Conservation (phyloP, 2,113 vertebrate species). For the Hippocampus comes region DNA sequence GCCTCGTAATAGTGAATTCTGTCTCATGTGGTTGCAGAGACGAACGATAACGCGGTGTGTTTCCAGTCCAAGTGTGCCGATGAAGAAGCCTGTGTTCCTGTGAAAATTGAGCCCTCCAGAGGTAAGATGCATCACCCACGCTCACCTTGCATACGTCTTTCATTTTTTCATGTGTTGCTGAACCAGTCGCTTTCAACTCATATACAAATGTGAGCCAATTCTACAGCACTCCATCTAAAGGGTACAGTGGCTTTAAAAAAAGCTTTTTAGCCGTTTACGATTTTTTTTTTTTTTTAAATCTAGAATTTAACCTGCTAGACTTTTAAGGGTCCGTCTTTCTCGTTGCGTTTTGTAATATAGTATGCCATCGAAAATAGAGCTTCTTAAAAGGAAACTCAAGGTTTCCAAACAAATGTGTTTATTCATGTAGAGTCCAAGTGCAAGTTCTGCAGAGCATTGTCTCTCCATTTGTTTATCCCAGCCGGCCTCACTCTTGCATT, state of each 20-base stretch:
- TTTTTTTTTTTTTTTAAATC: too few relatives aligned
- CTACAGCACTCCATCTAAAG: neutral
- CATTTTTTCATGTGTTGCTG: too few relatives aligned
- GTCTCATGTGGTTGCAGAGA: conserved; percentile 58
- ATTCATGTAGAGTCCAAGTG: neutral
- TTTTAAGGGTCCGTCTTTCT: too few relatives aligned
- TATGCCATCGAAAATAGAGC: neutral
- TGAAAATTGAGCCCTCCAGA: conserved; percentile 70
- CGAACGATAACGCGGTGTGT: conserved; percentile 55
- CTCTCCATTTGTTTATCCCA: neutral
- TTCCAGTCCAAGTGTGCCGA: conserved; percentile 58
- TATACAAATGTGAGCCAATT: neutral
- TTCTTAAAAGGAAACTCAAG: neutral
- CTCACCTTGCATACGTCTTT: neutral
- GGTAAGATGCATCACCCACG: conserved; percentile 37
- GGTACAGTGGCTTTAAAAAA: neutral
- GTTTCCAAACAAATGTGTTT: neutral
- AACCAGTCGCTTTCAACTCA: neutral
- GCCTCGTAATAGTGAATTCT: neutral
- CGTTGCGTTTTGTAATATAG: neutral
- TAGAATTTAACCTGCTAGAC: too few relatives aligned
- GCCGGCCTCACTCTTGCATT: neutral
- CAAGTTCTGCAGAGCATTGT: neutral
- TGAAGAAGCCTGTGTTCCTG: conserved; percentile 67
- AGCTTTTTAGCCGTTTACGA: neutral